These are phyloP conservation scores for Lissocephala sabroskyi DNA, from an alignment of 2,888 invertebrate genomes.

Conservation along the genomic window DNA sequence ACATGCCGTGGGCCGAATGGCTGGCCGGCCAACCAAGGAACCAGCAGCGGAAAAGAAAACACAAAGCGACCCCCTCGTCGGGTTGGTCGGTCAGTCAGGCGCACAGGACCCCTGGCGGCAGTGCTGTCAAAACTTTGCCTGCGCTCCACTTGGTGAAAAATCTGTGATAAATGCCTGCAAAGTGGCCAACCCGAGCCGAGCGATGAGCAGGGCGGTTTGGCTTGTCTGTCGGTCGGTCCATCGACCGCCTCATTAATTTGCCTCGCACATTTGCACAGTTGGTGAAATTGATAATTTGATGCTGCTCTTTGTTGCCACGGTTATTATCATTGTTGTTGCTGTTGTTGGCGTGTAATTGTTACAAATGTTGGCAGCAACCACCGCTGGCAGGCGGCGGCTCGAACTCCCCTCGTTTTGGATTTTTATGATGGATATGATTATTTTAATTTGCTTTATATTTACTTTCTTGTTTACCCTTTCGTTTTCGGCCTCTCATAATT, in stretches of 20 bases:
- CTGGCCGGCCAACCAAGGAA: no score
- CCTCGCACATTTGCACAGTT: conserved; percentile 29
- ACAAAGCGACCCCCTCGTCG: no score
- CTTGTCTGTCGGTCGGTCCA: no score
- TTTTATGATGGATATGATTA: conserved; percentile 63
- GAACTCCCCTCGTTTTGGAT: neutral
- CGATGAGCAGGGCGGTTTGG: neutral
- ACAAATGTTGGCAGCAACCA: conserved; percentile 28
- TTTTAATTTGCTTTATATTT: conserved; percentile 66
- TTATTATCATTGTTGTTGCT: conserved; percentile 17
- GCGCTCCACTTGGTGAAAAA: conserved; percentile 33
- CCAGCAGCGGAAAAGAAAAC: neutral
- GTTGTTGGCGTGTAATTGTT: conserved; percentile 40
- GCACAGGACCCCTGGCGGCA: no score
- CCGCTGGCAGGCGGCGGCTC: conserved; percentile 1
- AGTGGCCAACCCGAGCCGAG: conserved; percentile 31
- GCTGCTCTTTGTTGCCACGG: conserved; percentile 30
- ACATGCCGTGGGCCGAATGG: conserved; percentile 27
- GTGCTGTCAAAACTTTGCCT: conserved; percentile 14
- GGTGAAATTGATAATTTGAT: conserved; percentile 46
- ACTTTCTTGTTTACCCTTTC: conserved; percentile 53
- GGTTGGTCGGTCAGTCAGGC: no score
- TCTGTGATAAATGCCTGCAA: conserved; percentile 57
- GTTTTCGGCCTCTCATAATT: conserved; percentile 42
- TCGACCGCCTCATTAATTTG: conserved; percentile 7